phyloP scores from a whole-genome alignment of 2,888 invertebrate genomes.

The Rhogogaster chlorosoma region DNA sequence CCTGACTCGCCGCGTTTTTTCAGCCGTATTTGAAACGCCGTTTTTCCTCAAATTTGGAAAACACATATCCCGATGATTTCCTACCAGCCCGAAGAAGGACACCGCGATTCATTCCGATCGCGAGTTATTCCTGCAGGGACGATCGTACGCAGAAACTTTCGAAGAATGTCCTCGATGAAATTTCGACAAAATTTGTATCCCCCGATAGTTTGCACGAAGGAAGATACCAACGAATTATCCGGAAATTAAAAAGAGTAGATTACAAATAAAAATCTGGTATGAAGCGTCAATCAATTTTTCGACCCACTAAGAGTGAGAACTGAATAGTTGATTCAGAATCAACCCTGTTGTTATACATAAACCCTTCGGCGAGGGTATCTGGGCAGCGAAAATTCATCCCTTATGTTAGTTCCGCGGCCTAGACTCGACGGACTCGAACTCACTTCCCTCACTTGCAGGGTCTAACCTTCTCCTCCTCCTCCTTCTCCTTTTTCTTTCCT shows the following conservation, averaged over 20 bases:
- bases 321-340: not conserved
- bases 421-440: not conserved
- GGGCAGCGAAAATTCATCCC: not conserved
- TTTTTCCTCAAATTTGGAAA: not conserved
- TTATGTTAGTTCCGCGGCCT: not conserved
- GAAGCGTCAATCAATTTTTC: not conserved
- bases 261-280: not conserved
- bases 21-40: not conserved
- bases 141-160: not conserved
- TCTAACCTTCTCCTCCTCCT: conserved; percentile 10
- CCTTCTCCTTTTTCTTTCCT: not conserved
- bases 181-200: not conserved
- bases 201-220: not conserved
- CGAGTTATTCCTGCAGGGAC: not conserved
- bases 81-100: not conserved
- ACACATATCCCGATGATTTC: not conserved
- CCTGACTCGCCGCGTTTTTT: not conserved
- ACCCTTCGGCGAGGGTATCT: not conserved
- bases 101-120: not conserved
- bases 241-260: not conserved
- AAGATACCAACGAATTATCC: not conserved
- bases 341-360: not conserved
- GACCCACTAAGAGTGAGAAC: not conserved
- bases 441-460: conserved; percentile 22
- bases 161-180: not conserved